Percentiles rank a stretch among this genome's conserved stretches.
phyloP scores from a whole-genome alignment of 2,113 vertebrate species.

The Leuciscus idus region DNA sequence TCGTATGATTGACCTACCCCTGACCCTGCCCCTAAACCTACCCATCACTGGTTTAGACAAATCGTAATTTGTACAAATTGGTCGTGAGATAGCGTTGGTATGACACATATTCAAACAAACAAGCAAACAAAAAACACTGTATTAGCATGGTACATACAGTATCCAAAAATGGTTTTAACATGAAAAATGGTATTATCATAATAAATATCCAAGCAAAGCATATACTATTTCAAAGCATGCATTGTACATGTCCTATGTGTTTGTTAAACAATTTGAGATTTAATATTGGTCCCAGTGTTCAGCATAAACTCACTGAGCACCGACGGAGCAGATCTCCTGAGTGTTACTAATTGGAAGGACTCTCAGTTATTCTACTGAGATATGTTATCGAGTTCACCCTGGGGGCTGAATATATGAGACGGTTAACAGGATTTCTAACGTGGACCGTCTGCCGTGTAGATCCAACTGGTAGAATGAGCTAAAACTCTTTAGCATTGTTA shows the following conservation, averaged over 20 bases:
- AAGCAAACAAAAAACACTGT: too few relatives aligned
- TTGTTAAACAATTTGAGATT: not conserved
- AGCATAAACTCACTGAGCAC: not conserved
- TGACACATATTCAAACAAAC: too few relatives aligned
- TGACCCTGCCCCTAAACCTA: too few relatives aligned
- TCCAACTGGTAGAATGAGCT: not conserved
- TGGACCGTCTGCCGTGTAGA: not conserved
- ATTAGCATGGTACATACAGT: too few relatives aligned
- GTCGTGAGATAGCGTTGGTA: too few relatives aligned
- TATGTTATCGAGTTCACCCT: conserved; percentile 16
- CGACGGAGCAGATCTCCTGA: not conserved
- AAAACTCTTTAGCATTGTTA: not conserved
- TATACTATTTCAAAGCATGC: not conserved
- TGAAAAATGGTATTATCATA: too few relatives aligned
- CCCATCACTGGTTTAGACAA: too few relatives aligned
- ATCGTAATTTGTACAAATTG: too few relatives aligned
- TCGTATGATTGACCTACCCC: too few relatives aligned
- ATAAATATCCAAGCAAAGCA: not conserved
- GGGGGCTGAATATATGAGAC: conserved; percentile 1
- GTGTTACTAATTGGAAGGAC: conserved; percentile 32
- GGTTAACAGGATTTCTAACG: conserved; percentile 33
- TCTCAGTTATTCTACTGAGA: conserved; percentile 35
- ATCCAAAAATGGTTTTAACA: too few relatives aligned
- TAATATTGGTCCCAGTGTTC: not conserved
- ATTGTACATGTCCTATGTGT: not conserved